phyloP scores from a whole-genome alignment of 2,888 invertebrate species.

The Corythucha ciliata region DNA sequence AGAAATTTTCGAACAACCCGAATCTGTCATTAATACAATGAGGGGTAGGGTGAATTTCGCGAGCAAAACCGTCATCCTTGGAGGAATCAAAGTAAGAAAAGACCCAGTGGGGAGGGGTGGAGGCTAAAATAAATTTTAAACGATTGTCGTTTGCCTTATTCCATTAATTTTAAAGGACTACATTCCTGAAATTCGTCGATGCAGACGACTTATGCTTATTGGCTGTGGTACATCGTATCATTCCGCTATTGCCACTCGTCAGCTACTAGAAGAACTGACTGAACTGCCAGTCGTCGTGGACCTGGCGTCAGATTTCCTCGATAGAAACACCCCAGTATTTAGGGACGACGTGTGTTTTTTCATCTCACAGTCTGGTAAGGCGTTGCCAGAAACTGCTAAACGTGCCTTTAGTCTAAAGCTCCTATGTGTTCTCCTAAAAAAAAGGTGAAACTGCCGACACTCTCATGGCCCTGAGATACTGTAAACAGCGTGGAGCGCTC shows the following conservation, averaged over 20 bases:
- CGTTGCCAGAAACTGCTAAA: neutral
- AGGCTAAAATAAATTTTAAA: neutral
- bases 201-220: slow-evolving; percentile 90
- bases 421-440: slow-evolving; percentile 4
- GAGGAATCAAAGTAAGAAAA: slow-evolving; percentile 73
- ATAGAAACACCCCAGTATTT: slow-evolving; percentile 96
- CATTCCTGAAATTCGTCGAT: slow-evolving; percentile 93
- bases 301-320: slow-evolving; percentile 94
- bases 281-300: slow-evolving; percentile 99
- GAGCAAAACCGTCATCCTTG: slow-evolving; percentile 72
- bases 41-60: slow-evolving; percentile 93
- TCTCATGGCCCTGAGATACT: slow-evolving; percentile 88
- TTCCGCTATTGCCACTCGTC: slow-evolving; percentile 94
- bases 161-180: slow-evolving; percentile 66
- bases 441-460: slow-evolving; percentile 91
- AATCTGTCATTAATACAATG: slow-evolving; percentile 99
- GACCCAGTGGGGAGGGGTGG: neutral
- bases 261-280: slow-evolving; percentile 92
- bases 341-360: slow-evolving; percentile 99
- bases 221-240: slow-evolving; percentile 99
- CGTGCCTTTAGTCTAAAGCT: neutral
- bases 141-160: too few species aligned
- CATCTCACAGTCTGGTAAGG: slow-evolving; percentile 89
- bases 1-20: slow-evolving; percentile 99
- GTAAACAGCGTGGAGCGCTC: slow-evolving; percentile 92